Conservation (phyloP, 2,113 vertebrate species). For the Notarius lentiginosus region DNA sequence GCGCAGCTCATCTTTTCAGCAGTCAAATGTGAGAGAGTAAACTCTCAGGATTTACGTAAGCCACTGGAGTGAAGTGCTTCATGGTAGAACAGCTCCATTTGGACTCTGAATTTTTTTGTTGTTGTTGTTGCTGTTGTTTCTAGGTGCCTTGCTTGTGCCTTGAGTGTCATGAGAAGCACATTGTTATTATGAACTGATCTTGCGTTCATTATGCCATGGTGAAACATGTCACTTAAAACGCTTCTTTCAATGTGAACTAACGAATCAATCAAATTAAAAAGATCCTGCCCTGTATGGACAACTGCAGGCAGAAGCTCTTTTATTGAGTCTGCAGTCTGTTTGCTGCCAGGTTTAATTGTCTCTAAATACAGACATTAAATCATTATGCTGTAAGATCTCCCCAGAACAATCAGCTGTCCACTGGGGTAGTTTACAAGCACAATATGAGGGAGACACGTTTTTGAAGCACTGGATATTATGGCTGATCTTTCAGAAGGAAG, state of each 20-base stretch:
- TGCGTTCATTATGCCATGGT: constrained; percentile 21
- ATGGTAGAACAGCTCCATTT: constrained; percentile 26
- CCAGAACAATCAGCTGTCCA: constrained; percentile 38
- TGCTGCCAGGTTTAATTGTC: constrained; percentile 37
- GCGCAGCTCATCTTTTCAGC: constrained; percentile 28
- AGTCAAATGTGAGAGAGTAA: constrained; percentile 25
- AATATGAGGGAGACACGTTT: background rate
- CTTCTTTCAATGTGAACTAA: constrained; percentile 10
- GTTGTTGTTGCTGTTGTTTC: background rate
- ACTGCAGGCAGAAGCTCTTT: constrained; percentile 10
- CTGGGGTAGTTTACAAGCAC: background rate
- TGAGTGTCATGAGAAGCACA: background rate
- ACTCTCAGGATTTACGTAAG: constrained; percentile 48
- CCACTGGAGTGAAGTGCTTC: constrained; percentile 27
- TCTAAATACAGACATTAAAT: constrained; percentile 45
- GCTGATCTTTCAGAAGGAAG: background rate
- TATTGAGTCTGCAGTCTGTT: constrained; percentile 36
- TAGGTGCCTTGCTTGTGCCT: constrained; percentile 1
- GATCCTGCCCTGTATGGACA: constrained; percentile 16
- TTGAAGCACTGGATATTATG: background rate
- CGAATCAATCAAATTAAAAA: constrained; percentile 13
- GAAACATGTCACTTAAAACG: background rate
- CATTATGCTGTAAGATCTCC: constrained; percentile 22
- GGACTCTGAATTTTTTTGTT: constrained; percentile 9
- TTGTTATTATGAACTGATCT: background rate